Evolutionary conservation across 2,113 vertebrate genomes (phyloP).

Genomic region (Paramormyrops kingsleyae): DNA sequence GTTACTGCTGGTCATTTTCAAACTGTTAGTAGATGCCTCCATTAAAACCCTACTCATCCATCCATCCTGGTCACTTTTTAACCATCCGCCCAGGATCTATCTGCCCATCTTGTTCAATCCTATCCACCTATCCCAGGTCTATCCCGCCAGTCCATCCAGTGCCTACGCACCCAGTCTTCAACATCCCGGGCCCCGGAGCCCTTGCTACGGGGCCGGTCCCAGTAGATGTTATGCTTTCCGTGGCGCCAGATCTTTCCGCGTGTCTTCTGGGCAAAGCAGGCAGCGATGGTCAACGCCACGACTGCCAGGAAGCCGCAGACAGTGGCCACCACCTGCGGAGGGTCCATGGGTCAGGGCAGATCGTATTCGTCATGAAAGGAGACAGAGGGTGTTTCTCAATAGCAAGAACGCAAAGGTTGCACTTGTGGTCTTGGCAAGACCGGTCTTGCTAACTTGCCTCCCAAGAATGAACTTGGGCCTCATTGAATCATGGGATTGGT

Average conservation of each 20-base stretch:
- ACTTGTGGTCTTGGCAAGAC: not conserved
- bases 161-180: conserved; percentile 69
- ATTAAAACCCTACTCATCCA: not conserved
- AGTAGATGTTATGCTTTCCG: conserved; percentile 69
- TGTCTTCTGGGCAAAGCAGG: conserved; percentile 73
- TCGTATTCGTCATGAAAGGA: not conserved
- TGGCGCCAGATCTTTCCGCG: conserved; percentile 75
- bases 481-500: not conserved
- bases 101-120: not conserved
- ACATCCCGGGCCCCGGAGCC: conserved; percentile 56
- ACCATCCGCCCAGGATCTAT: not conserved
- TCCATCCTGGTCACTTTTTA: not conserved
- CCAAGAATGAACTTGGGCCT: not conserved
- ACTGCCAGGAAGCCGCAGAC: conserved; percentile 72
- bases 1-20: not conserved
- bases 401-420: not conserved
- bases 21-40: not conserved
- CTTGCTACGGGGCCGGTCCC: conserved; percentile 52
- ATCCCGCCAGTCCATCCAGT: not conserved
- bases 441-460: not conserved
- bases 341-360: not conserved
- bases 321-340: conserved; percentile 64
- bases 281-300: conserved; percentile 61
- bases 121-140: not conserved
- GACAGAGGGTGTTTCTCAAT: not conserved